Evolutionary conservation across 2,888 invertebrate species (phyloP).

Genomic region (Bellardia pandia): DNA sequence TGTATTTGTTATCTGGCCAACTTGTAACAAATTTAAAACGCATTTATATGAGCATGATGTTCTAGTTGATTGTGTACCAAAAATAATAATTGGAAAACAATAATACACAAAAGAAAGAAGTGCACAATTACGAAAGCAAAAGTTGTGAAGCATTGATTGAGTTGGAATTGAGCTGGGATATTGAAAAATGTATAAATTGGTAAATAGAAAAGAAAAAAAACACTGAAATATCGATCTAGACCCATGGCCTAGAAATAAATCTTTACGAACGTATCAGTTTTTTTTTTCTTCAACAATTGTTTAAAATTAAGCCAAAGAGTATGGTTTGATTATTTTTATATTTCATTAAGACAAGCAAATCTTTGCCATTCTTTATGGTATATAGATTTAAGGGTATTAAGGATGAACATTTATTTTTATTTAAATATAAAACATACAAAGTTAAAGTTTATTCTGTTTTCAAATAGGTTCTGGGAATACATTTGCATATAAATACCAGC

Average conservation of each 20-base stretch:
- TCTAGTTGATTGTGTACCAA: neutral
- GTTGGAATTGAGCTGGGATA: neutral
- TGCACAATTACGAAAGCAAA: neutral
- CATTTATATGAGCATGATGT: slow-evolving; percentile 20
- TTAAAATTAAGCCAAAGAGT: slow-evolving; percentile 41
- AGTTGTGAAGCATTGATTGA: slow-evolving; percentile 25
- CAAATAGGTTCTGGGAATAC: neutral
- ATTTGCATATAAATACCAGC: neutral
- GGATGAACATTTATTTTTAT: neutral
- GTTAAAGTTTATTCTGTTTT: slow-evolving; percentile 17
- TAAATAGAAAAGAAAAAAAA: neutral
- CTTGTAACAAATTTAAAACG: slow-evolving; percentile 17
- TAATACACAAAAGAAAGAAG: neutral
- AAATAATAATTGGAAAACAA: neutral
- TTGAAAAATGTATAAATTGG: slow-evolving; percentile 10
- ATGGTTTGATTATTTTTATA: slow-evolving; percentile 32
- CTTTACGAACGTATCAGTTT: neutral
- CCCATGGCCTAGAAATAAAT: neutral
- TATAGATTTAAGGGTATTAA: neutral
- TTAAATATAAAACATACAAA: neutral
- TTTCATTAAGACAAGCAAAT: neutral
- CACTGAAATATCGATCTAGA: neutral
- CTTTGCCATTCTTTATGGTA: neutral
- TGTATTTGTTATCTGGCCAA: slow-evolving; percentile 4
- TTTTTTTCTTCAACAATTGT: slow-evolving; percentile 12